Conservation (phyloP, 2,797 vertebrate genomes). For the Neoniphon sammara region DNA sequence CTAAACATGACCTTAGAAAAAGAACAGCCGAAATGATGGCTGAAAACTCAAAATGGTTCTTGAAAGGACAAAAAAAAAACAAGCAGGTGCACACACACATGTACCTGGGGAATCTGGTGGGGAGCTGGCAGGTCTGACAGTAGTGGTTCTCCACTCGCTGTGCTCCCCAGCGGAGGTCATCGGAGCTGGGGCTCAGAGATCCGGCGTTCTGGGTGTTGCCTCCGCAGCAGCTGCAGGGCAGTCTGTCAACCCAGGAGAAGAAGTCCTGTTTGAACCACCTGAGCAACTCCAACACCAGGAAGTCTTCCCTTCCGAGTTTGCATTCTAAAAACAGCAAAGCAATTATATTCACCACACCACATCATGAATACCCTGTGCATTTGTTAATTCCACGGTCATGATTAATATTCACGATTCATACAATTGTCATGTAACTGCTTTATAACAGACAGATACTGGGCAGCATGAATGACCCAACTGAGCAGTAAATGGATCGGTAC, state of each 20-base stretch:
- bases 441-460: no score
- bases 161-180: slow-evolving; percentile 91
- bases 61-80: no score
- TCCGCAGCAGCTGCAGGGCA: slow-evolving; percentile 89
- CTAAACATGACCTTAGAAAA: no score
- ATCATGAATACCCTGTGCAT: neutral
- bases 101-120: slow-evolving; percentile 92
- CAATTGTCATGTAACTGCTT: no score
- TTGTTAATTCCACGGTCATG: neutral
- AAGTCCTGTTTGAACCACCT: slow-evolving; percentile 95
- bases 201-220: slow-evolving; percentile 81
- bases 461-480: no score
- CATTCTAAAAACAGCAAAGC: slow-evolving; percentile 75
- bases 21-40: no score
- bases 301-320: slow-evolving; percentile 88
- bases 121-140: slow-evolving; percentile 86
- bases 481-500: neutral
- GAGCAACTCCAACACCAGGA: slow-evolving; percentile 91
- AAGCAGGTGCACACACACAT: slow-evolving; percentile 9
- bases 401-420: no score
- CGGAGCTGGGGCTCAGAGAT: slow-evolving; percentile 81
- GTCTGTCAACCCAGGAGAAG: slow-evolving; percentile 92
- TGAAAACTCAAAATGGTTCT: no score
- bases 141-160: slow-evolving; percentile 92
- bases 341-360: neutral